Conservation (phyloP, 2,888 invertebrate genomes). For the Drosophila longiperda region DNA sequence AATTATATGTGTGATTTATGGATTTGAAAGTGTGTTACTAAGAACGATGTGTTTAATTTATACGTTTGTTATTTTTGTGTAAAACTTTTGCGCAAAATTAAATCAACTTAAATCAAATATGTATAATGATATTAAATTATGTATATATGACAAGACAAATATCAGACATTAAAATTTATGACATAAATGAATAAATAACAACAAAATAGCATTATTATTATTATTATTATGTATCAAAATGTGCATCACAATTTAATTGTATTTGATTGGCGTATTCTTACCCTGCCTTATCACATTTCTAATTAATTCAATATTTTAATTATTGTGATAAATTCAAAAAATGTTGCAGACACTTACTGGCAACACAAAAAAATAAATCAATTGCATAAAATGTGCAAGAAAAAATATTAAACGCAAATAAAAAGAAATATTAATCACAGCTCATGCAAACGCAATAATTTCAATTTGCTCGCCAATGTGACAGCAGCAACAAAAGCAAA, state of each 20-base stretch:
- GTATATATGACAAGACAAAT: too few species aligned
- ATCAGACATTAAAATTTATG: not conserved
- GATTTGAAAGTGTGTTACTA: slow-evolving; percentile 53
- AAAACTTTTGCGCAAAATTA: slow-evolving; percentile 19
- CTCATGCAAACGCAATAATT: slow-evolving; percentile 69
- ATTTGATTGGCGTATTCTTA: not conserved
- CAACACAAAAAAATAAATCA: slow-evolving; percentile 15
- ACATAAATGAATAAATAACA: not conserved
- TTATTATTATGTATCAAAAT: not conserved
- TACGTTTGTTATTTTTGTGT: slow-evolving; percentile 29
- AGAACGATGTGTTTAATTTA: slow-evolving; percentile 26
- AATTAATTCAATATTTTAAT: slow-evolving; percentile 27
- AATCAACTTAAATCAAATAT: slow-evolving; percentile 1
- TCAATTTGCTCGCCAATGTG: slow-evolving; percentile 76
- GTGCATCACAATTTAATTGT: not conserved
- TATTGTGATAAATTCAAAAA: slow-evolving; percentile 12
- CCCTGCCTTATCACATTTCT: slow-evolving; percentile 13
- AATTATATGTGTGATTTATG: slow-evolving; percentile 79
- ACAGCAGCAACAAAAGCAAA: slow-evolving; percentile 63
- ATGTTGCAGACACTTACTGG: slow-evolving; percentile 1
- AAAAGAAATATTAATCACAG: slow-evolving; percentile 72
- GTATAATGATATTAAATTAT: not conserved
- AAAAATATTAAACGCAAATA: slow-evolving; percentile 30
- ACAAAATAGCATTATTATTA: not conserved
- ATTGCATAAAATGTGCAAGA: slow-evolving; percentile 17